Conservation (phyloP, 2,797 vertebrate genomes). For the Prunella strophiata region DNA sequence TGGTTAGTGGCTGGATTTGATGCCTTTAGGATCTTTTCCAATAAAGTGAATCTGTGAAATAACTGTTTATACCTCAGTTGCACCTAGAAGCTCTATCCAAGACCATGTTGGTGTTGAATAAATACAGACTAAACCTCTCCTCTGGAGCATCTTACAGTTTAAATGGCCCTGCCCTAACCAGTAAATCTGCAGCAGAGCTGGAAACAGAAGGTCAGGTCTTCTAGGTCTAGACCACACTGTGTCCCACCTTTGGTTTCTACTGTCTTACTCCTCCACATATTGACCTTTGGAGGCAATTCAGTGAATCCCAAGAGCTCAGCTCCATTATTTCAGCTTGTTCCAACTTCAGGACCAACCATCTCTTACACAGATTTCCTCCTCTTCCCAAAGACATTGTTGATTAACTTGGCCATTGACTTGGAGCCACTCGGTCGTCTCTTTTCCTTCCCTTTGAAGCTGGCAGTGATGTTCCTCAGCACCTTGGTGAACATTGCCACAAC, state of each 20-base stretch:
- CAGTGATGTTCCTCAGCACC: conserved; percentile 77
- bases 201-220: not conserved
- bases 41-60: not conserved
- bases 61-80: not conserved
- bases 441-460: conserved; percentile 80
- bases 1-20: not conserved
- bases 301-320: not conserved
- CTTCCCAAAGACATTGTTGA: conserved; percentile 90
- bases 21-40: not conserved
- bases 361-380: conserved; percentile 87
- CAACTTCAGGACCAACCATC: not conserved
- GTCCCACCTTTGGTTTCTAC: not conserved
- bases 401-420: conserved; percentile 88
- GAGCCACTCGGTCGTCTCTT: conserved; percentile 85
- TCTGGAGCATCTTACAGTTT: not conserved
- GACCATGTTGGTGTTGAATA: not conserved
- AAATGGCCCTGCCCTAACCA: not conserved
- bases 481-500: conserved; percentile 85
- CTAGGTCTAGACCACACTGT: not conserved
- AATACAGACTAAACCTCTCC: not conserved
- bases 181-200: not conserved
- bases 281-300: not conserved
- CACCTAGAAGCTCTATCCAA: not conserved
- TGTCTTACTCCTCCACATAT: not conserved
- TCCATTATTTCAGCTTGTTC: not conserved